These are phyloP conservation scores for Acrobasis repandana DNA, from an alignment of 2,888 invertebrate genomes.

Conservation along the genomic window DNA sequence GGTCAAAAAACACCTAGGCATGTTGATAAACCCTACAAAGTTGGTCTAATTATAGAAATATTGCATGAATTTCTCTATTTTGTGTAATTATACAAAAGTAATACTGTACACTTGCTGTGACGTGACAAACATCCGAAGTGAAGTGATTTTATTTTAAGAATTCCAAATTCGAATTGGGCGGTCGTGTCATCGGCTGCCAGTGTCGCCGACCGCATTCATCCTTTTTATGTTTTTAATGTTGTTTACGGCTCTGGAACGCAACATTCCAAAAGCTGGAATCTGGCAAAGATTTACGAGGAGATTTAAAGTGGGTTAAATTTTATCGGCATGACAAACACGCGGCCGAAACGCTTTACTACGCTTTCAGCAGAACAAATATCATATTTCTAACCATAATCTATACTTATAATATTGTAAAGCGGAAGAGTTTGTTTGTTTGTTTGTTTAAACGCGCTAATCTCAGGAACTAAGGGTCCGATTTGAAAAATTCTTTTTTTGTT, in stretches of 20 bases:
- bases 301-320: slow-evolving; percentile 11
- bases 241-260: slow-evolving; percentile 43
- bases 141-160: slow-evolving; percentile 62
- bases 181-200: slow-evolving; percentile 52
- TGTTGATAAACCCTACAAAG: slow-evolving; percentile 42
- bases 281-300: not conserved
- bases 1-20: slow-evolving; percentile 72
- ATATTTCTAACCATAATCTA: slow-evolving; percentile 4
- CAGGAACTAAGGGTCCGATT: too few relatives aligned
- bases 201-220: slow-evolving; percentile 37
- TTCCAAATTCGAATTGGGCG: slow-evolving; percentile 59
- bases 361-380: slow-evolving; percentile 14
- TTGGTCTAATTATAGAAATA: slow-evolving; percentile 31
- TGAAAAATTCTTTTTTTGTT: too few relatives aligned
- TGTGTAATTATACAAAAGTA: slow-evolving; percentile 42
- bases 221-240: slow-evolving; percentile 40
- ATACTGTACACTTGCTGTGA: slow-evolving; percentile 74
- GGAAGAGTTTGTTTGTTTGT: too few relatives aligned
- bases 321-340: slow-evolving; percentile 11
- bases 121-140: slow-evolving; percentile 63
- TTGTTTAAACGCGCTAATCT: too few relatives aligned
- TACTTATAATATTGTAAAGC: too few relatives aligned
- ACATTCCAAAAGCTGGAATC: slow-evolving; percentile 21
- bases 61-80: slow-evolving; percentile 37
- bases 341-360: not conserved